Base-by-base conservation (phyloP, 2,888 invertebrate genomes). In the Adelognathus sp. region DNA sequence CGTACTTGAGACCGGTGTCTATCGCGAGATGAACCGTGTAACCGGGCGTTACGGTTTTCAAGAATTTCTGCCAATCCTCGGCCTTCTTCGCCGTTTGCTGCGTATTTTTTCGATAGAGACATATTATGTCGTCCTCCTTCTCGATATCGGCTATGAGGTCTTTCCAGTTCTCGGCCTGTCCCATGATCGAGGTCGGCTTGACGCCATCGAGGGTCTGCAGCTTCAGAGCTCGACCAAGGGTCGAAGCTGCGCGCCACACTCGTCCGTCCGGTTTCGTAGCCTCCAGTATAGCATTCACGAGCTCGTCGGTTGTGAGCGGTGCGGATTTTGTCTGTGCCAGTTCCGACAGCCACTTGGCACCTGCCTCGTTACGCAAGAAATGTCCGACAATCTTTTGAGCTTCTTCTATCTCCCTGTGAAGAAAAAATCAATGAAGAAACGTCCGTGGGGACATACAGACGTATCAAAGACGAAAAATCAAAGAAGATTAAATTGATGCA, bases 11-110 rank as follows among this genome's bases (percentile, higher is more conserved):
- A 16, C 84, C 84, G 6, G 81, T 82, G 63, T 85, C 83, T 14
- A 82, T 60, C 2, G 82, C 84, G 6, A 84, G 21, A 80, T 84
- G 80, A 52, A 82, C 66, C 18, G 69, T 75, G 61, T 83, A 84
- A 24, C 79, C 82, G 0, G 81, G 70, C 3, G 81, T 63, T 16
- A 84, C 58, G 9, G 71, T 76, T 6, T 50, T 76, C 9, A 84
- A 58, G 21, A 84, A 83, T 75, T 76, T 82, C 58, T 81, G 61
- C 85, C 85, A 84, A 50, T 85, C 85, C 2, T 83, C 79, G n/a
- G 66, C 29, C 41, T 63, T 79, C 56, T 80, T 77, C n/a, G 64
- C 27, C 2, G 76, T 58, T n/a, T 76, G 46, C 27, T 83, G 79
- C 9, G 39, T 66, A 24, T 64, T 75, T 44, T 82, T 84, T 3